These are phyloP conservation scores for Ichneumon xanthorius DNA, from an alignment of 2,888 invertebrate species.

Conservation along the genomic window DNA sequence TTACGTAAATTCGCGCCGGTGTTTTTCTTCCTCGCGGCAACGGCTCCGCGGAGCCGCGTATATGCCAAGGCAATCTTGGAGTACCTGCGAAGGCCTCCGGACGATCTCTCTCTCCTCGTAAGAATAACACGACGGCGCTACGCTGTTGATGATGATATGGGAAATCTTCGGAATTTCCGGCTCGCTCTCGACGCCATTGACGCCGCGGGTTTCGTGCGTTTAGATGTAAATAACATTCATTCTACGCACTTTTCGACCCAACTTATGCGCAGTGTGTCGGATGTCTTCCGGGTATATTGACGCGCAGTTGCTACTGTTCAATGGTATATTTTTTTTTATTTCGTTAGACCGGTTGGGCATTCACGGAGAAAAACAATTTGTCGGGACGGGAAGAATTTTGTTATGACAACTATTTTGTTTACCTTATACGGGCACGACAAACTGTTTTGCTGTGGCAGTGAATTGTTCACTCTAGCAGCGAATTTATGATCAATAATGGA, in stretches of 20 bases:
- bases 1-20: constrained; percentile 69
- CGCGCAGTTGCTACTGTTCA: not conserved
- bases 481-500: too few relatives aligned
- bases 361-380: not conserved
- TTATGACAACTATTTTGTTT: too few relatives aligned
- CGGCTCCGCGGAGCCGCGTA: not conserved
- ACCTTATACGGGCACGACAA: too few relatives aligned
- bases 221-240: not conserved
- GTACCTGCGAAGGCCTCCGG: not conserved
- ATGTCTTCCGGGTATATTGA: not conserved
- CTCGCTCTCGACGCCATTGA: not conserved
- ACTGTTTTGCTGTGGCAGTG: too few relatives aligned
- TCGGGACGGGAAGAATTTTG: not conserved
- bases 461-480: too few relatives aligned
- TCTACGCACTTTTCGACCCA: not conserved
- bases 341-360: not conserved
- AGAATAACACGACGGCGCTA: constrained; percentile 43
- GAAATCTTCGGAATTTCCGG: constrained; percentile 19
- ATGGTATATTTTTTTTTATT: not conserved
- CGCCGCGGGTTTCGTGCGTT: not conserved
- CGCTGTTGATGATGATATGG: constrained; percentile 38
- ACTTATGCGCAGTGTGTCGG: not conserved
- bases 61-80: constrained; percentile 3
- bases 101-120: constrained; percentile 39
- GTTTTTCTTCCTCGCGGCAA: constrained; percentile 56